Evolutionary conservation across 2,113 vertebrate species (phyloP).

Genomic region (Dasyprocta punctata): DNA sequence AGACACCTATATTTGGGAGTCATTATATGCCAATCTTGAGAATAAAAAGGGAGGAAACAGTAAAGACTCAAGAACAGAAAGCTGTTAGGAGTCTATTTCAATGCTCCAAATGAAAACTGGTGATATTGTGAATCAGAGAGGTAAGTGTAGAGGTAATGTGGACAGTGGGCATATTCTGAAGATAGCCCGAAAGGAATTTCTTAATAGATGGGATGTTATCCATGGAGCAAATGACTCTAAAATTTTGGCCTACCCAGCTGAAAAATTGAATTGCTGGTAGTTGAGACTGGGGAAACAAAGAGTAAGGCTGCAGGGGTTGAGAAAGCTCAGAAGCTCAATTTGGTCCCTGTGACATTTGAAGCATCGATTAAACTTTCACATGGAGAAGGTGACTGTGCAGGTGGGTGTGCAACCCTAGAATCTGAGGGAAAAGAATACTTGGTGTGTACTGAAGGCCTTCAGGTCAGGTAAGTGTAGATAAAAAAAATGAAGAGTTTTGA

Average conservation of each 20-base stretch:
- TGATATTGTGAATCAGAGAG: neutral
- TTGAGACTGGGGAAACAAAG: neutral
- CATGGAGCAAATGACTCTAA: neutral
- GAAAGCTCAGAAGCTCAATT: neutral
- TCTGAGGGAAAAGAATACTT: neutral
- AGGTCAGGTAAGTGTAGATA: neutral
- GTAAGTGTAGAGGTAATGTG: neutral
- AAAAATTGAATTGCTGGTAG: neutral
- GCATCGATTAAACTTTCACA: neutral
- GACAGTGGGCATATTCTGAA: neutral
- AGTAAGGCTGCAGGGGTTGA: fast-evolving
- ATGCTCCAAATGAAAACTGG: neutral
- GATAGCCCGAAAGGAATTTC: neutral
- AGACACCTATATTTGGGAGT: neutral
- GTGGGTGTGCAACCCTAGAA: neutral
- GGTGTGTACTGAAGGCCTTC: neutral
- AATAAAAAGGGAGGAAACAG: neutral
- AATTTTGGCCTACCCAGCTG: neutral
- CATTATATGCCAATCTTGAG: neutral
- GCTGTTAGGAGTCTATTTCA: neutral
- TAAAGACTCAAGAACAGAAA: neutral
- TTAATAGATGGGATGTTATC: fast-evolving
- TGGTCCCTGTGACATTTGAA: neutral
- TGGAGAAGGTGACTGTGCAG: neutral
- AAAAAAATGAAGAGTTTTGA: neutral